phyloP scores from a whole-genome alignment of 2,888 invertebrate genomes.

The Cremastinae sp. region DNA sequence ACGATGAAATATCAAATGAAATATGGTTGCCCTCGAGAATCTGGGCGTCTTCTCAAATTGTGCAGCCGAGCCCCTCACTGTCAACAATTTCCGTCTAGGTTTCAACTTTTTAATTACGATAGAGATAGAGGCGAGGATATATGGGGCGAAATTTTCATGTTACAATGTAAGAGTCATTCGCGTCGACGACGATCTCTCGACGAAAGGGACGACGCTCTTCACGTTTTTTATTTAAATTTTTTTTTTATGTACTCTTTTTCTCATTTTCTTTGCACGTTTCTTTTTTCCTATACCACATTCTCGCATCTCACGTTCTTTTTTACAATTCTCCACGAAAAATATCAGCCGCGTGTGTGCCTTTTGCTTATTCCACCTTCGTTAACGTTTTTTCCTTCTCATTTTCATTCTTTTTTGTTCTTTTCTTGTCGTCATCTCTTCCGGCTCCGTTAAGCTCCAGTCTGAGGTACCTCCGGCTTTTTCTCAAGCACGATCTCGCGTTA shows the following conservation, averaged over 20 bases:
- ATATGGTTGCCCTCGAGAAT: slow-evolving; percentile 30
- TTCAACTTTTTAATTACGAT: slow-evolving; percentile 65
- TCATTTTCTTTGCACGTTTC: slow-evolving; percentile 17
- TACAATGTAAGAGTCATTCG: slow-evolving; percentile 40
- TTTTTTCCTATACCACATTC: slow-evolving; percentile 22
- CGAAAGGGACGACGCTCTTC: slow-evolving; percentile 34
- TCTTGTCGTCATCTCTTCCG: slow-evolving; percentile 7
- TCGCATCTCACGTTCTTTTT: slow-evolving; percentile 43
- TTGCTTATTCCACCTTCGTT: slow-evolving; percentile 56
- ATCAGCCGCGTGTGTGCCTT: slow-evolving; percentile 51
- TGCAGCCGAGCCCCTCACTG: slow-evolving; percentile 53
- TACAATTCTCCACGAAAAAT: slow-evolving; percentile 35
- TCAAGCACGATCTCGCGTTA: slow-evolving; percentile 47
- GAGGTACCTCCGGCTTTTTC: slow-evolving; percentile 41
- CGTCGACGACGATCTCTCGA: slow-evolving; percentile 29
- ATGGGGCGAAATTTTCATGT: not conserved
- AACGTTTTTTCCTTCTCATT: slow-evolving; percentile 34
- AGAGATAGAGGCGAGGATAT: slow-evolving; percentile 41
- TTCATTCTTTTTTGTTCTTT: slow-evolving; percentile 10
- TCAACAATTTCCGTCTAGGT: slow-evolving; percentile 62
- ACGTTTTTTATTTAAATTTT: not conserved
- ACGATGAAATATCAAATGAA: slow-evolving; percentile 35
- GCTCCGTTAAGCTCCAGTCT: slow-evolving; percentile 16
- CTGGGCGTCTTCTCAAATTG: slow-evolving; percentile 40
- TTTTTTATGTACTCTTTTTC: slow-evolving; percentile 8